Percentiles rank a stretch among this genome's conserved stretches.
These are phyloP conservation scores for Deroplatys truncata DNA, from an alignment of 2,888 invertebrate genomes.

Conservation along the genomic window DNA sequence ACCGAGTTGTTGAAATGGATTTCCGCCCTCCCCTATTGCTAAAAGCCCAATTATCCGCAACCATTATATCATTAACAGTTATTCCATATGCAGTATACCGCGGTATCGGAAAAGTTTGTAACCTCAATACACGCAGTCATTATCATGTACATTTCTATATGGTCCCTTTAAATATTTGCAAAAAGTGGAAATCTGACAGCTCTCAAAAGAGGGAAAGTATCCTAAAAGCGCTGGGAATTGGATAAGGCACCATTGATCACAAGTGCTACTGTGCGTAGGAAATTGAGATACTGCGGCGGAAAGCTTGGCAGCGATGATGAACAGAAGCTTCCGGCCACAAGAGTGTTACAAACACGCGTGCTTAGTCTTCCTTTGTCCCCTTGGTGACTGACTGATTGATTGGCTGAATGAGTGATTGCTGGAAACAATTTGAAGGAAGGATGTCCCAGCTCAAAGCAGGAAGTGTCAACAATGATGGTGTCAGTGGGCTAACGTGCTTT, in stretches of 20 bases:
- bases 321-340: not conserved
- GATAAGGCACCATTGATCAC: not conserved
- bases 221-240: not conserved
- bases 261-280: not conserved
- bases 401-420: not conserved
- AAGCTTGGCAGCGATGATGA: not conserved
- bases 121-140: not conserved
- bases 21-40: not conserved
- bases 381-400: not conserved
- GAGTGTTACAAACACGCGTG: not conserved
- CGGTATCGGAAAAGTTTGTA: not conserved
- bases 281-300: not conserved
- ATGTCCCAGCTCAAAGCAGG: not conserved
- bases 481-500: not conserved
- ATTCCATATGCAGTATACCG: not conserved
- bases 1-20: not conserved
- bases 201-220: not conserved
- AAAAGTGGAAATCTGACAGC: not conserved
- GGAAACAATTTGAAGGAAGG: not conserved
- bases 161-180: not conserved
- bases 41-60: not conserved
- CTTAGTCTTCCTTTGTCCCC: not conserved
- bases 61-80: not conserved
- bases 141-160: not conserved
- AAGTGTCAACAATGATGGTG: not conserved